A percentile compares a stretch with the other conserved stretches of the same genome.
Conservation (phyloP, 2,797 vertebrate genomes). For the Coregonus sp. region DNA sequence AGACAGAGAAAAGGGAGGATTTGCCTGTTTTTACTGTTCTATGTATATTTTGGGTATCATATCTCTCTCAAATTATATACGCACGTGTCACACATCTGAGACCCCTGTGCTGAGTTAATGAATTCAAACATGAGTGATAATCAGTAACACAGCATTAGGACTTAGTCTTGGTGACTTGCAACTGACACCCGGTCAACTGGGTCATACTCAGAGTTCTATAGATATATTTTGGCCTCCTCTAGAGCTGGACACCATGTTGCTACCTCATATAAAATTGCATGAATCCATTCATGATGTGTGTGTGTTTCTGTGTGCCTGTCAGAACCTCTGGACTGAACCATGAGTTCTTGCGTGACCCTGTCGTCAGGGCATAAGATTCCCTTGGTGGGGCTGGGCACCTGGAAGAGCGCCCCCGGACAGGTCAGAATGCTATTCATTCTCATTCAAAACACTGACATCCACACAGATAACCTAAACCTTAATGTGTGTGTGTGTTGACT, state of each 20-base stretch:
- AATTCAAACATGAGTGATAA: not conserved
- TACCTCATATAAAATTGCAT: not conserved
- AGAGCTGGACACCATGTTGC: not conserved
- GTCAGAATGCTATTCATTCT: constrained; percentile 37
- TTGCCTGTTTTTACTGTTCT: not conserved
- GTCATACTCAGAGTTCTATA: not conserved
- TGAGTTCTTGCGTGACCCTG: constrained; percentile 64
- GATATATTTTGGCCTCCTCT: not conserved
- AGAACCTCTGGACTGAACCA: constrained; percentile 30
- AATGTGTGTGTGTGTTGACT: no score
- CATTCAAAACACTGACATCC: not conserved
- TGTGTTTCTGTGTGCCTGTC: not conserved
- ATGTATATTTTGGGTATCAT: not conserved
- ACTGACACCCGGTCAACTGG: not conserved
- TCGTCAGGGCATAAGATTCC: constrained; percentile 35
- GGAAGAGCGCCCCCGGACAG: constrained; percentile 77
- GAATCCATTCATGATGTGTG: not conserved
- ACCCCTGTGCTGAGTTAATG: not conserved
- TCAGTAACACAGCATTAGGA: not conserved
- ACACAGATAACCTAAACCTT: not conserved
- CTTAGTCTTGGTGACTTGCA: not conserved
- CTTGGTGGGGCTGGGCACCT: constrained; percentile 60
- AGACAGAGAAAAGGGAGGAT: not conserved
- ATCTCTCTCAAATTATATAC: no score
- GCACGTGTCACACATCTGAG: not conserved